Conservation (phyloP, 1,140 invertebrate genomes). For the Camponotus pennsylvanicus region DNA sequence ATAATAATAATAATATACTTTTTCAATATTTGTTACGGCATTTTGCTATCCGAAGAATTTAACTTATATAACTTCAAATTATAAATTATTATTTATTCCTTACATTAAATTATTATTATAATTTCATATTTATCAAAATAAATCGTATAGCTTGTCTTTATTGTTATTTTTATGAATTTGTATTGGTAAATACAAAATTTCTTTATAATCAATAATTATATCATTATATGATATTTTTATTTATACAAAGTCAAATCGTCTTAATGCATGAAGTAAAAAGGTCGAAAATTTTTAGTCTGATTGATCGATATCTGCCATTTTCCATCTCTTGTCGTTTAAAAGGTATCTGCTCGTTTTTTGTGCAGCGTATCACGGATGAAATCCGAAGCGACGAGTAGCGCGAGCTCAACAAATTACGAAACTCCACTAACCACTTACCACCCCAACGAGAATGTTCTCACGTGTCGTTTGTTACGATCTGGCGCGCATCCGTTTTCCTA, state of each 20-base stretch:
- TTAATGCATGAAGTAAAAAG: background rate
- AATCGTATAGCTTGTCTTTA: background rate
- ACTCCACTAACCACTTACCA: slow-evolving; percentile 73
- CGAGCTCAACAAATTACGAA: slow-evolving; percentile 70
- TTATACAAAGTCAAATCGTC: background rate
- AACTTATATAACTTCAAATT: background rate
- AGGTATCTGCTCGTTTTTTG: slow-evolving; percentile 15
- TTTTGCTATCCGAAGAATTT: too few relatives aligned
- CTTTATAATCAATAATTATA: background rate
- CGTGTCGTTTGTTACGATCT: slow-evolving; percentile 51
- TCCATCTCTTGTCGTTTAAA: background rate
- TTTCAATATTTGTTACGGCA: background rate
- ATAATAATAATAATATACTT: background rate
- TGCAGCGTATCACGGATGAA: slow-evolving; percentile 52
- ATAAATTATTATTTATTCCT: background rate
- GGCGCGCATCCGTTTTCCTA: slow-evolving; percentile 11
- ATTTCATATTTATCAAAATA: background rate
- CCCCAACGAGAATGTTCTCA: slow-evolving; percentile 29
- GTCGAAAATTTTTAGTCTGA: slow-evolving; percentile 1
- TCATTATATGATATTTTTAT: background rate
- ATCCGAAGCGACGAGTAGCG: slow-evolving; percentile 66
- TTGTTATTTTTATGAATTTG: background rate
- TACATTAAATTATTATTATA: background rate
- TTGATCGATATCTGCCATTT: background rate
- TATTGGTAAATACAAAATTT: background rate